phyloP scores from a whole-genome alignment of 2,113 vertebrate genomes.

The Entomyzon cyanotis region DNA sequence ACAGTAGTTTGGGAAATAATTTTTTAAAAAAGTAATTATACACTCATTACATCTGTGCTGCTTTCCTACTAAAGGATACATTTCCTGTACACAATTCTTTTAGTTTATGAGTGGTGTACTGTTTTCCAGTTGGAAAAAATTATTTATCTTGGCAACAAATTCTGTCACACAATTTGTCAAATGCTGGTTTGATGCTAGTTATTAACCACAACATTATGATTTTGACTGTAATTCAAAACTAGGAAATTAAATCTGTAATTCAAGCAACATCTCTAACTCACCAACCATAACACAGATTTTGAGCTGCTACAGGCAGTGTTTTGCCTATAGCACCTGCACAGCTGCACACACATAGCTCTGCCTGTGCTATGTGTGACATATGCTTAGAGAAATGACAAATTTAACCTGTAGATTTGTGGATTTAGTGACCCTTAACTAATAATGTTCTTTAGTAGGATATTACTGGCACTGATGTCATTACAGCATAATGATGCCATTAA shows the following conservation, averaged over 20 bases:
- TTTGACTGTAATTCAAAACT: conserved; percentile 9
- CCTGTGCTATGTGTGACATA: not conserved
- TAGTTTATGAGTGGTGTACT: conserved; percentile 9
- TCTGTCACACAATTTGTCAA: not conserved
- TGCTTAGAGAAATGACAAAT: not conserved
- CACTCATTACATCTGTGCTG: not conserved
- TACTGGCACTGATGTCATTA: not conserved
- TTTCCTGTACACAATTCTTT: not conserved
- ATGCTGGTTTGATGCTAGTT: not conserved
- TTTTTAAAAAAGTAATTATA: not conserved
- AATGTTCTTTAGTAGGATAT: not conserved
- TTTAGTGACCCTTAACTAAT: not conserved
- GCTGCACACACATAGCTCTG: not conserved
- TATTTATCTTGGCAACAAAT: not conserved
- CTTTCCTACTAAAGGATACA: not conserved
- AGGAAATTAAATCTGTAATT: conserved; percentile 1
- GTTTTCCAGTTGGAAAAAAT: conserved; percentile 33
- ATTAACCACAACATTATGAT: not conserved
- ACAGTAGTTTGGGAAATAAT: not conserved
- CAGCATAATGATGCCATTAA: not conserved
- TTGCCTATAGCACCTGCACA: not conserved
- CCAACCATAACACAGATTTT: not conserved
- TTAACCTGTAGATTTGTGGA: not conserved
- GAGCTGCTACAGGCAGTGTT: not conserved
- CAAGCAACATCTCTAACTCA: not conserved